Evolutionary conservation across 2,797 vertebrate species (phyloP).

Genomic region (Microchirus variegatus): DNA sequence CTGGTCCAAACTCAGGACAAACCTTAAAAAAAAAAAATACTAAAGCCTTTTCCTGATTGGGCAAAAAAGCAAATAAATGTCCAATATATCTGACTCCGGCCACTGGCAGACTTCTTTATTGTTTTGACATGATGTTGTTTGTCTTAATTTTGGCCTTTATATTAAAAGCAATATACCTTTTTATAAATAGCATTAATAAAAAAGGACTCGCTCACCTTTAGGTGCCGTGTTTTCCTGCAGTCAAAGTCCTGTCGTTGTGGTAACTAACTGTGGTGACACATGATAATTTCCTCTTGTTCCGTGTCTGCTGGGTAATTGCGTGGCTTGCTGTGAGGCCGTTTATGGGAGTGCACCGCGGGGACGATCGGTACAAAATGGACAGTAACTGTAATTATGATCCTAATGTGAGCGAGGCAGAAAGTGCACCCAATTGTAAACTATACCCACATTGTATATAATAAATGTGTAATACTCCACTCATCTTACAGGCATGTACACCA

Average conservation of each 20-base stretch:
- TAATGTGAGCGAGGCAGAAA: neutral
- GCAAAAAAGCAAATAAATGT: constrained; percentile 23
- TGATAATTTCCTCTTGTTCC: neutral
- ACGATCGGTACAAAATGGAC: neutral
- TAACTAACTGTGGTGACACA: constrained; percentile 7
- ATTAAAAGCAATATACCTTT: constrained; percentile 20
- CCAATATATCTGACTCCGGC: constrained; percentile 13
- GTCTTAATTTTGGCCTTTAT: constrained; percentile 32
- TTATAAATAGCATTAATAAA: constrained; percentile 41
- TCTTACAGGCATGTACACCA: no score
- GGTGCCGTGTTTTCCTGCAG: neutral
- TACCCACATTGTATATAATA: neutral
- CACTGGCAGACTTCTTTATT: constrained; percentile 32
- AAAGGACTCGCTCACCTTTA: neutral
- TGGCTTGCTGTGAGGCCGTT: neutral
- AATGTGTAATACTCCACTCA: no score
- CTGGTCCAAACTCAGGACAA: neutral
- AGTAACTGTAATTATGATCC: neutral
- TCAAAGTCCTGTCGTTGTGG: neutral
- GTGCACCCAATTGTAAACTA: neutral
- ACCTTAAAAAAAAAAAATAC: neutral
- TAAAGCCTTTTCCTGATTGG: neutral
- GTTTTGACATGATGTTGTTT: constrained; percentile 17
- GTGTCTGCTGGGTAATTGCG: neutral
- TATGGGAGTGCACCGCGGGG: neutral